These are phyloP conservation scores for Drosophila antonietae DNA, from an alignment of 2,888 invertebrate species.

Conservation along the genomic window DNA sequence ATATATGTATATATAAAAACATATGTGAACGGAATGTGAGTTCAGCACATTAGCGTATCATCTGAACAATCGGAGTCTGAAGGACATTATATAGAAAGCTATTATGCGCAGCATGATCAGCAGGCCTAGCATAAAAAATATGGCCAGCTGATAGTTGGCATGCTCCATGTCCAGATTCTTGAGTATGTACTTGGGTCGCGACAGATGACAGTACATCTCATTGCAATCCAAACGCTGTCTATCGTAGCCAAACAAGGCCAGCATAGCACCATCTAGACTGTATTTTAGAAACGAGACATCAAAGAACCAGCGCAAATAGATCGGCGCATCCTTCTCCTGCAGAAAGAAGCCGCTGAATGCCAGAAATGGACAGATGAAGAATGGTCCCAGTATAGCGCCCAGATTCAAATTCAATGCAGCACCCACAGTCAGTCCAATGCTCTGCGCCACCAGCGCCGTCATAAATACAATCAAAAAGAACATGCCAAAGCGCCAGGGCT, in stretches of 20 bases:
- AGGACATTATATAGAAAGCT: conserved; percentile 89
- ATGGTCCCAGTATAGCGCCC: conserved; percentile 95
- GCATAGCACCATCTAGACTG: conserved; percentile 92
- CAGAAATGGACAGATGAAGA: conserved; percentile 93
- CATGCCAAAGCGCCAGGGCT: conserved; percentile 88
- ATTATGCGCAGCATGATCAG: conserved; percentile 87
- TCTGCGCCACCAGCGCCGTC: conserved; percentile 93
- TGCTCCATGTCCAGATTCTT: conserved; percentile 89
- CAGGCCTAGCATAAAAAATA: conserved; percentile 88
- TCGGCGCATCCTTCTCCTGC: conserved; percentile 91
- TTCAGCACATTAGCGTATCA: conserved; percentile 51
- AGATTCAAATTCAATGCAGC: conserved; percentile 93
- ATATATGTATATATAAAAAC: background rate
- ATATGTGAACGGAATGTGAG: conserved; percentile 61
- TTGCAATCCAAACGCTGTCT: conserved; percentile 91
- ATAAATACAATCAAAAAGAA: conserved; percentile 90
- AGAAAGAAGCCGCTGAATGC: conserved; percentile 97
- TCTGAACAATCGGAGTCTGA: conserved; percentile 86
- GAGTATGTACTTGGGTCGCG: conserved; percentile 90
- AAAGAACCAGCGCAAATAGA: conserved; percentile 92
- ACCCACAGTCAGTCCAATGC: conserved; percentile 93
- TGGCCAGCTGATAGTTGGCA: conserved; percentile 88
- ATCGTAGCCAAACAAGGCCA: conserved; percentile 93
- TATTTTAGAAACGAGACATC: conserved; percentile 95
- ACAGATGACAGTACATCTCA: conserved; percentile 90